Evolutionary conservation across 2,797 vertebrate genomes (phyloP), one percentile per base, ranked within the genome.

Genomic region (Malacoraja senta): DNA sequence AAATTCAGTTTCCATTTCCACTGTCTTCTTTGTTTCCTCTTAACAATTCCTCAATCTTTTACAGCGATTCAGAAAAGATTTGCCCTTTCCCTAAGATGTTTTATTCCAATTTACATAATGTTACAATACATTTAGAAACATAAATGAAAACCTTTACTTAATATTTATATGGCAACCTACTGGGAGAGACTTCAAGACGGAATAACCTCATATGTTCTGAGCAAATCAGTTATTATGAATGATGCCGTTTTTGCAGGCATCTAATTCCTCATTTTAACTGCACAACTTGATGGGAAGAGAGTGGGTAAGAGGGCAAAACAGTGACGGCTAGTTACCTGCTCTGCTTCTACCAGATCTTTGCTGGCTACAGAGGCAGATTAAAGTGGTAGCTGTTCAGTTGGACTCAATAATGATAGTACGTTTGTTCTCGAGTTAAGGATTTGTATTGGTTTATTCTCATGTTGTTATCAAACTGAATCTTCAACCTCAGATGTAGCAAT

Each of bases 91-190:
- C 53, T 61, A 12, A 84, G 81, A 24, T 26, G 19, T 84, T 84
- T 53, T 92, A 26, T 88, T 88, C 7, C 17, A 26, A 74, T 92
- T 92, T 76, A 15, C 38, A 76, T 58, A 76, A 76, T 76, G 38
- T n/a, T 76, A 76, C 44, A 92, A 76, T 44, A 76, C 71, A 53
- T 76, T 92, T 92, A 17, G 71, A 76, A 88, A 17, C 15, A 9
- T 88, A 32, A 88, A 68, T 35, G 84, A 88, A 92, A 92, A 8
- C 44, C 71, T 58, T 92, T 53, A 32, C 71, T 53, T 29, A 91
- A 74, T 74, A 29, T 91, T 24, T 91, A 76, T 71, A 38, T n/a
- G 17, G 90, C 9, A 92, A 26, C 24, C 63, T 32, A 13, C 7
- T 17, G n/a, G 72, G 26, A 53, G 38, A 26, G 90, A 72, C 72